Evolutionary conservation across 2,888 invertebrate species (phyloP), one percentile per base, ranked within the genome.

Genomic region (Ormyrus thymus): DNA sequence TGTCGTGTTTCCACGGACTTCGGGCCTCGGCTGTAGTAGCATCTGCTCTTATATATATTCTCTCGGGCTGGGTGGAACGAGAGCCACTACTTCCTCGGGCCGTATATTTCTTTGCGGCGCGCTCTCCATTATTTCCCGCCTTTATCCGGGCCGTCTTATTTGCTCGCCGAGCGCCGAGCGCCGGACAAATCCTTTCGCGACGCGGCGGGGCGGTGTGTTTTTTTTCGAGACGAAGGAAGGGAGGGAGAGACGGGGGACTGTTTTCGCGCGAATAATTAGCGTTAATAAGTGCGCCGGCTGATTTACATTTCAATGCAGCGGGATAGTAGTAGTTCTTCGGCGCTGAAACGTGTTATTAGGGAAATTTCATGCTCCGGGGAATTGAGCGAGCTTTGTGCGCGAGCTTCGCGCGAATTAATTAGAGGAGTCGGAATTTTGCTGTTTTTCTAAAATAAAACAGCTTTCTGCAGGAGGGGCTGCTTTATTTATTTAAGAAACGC

Each of bases 1-100:
- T 87, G 82, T 89, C 87, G 84, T 81, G 84, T 89, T 89, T 85
- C 89, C 51, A 83, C 82, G 83, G 76, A 58, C 71, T 69, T 69
- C 78, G 82, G 76, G 80, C 80, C 66, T 29, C 29, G 29, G 29
- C 29, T 73, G 69, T 65, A 29, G 29, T 29, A 29, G 76, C 69
- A 83, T 85, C 84, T 83, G 84, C 82, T 82, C 78, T 48, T 3
- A 29, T 29, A 29, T 29, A 29, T 29, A 29, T 53, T 7, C 45
- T n/a, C 43, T 11, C 11, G 7, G 11, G 11, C 29, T 29, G 13
- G 0, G n/a, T 9, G 9, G 46, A 29, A 66, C 51, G 15, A 48
- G 59, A 61, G 48, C 29, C n/a, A 55, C 29, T 4, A 53, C 59
- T 73, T 64, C 73, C 64, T 73, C 29, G 51, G 46, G 9, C 68